Conservation (phyloP, 1,140 invertebrate genomes). For the Agrilus planipennis region DNA sequence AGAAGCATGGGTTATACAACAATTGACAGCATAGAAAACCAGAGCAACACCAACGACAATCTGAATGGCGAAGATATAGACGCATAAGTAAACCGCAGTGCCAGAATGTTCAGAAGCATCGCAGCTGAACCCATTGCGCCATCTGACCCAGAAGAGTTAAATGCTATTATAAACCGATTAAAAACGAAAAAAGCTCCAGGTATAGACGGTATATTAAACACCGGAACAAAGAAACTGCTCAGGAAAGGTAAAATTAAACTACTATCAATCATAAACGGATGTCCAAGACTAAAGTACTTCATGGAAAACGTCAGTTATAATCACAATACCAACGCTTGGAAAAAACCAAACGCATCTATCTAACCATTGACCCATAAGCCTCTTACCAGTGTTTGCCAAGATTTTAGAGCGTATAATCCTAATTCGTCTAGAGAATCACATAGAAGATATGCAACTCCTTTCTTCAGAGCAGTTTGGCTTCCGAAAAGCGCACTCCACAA, state of each 20-base stretch:
- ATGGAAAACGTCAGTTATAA: constrained; percentile 32
- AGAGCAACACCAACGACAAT: too few species aligned
- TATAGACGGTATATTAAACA: constrained; percentile 8
- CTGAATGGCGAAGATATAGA: too few species aligned
- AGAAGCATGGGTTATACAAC: too few species aligned
- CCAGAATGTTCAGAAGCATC: too few species aligned
- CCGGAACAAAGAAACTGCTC: constrained; percentile 6
- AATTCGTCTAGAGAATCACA: constrained; percentile 6
- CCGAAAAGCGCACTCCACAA: constrained; percentile 13
- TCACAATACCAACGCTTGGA: constrained; percentile 30
- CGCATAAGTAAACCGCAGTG: too few species aligned
- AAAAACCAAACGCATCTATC: constrained; percentile 11
- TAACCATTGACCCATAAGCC: constrained; percentile 20
- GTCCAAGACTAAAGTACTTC: constrained; percentile 23
- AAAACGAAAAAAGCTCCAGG: constrained; percentile 11
- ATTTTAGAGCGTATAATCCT: constrained; percentile 17
- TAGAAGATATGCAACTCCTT: constrained; percentile 17
- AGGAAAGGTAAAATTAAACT: constrained; percentile 5
- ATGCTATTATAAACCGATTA: neutral
- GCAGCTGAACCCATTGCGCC: too few species aligned
- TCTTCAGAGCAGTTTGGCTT: constrained; percentile 19
- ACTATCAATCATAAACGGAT: constrained; percentile 18
- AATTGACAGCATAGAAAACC: too few species aligned
- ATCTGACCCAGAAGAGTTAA: too few species aligned
- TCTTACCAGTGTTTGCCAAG: constrained; percentile 17